A percentile compares a stretch with the other conserved stretches of the same genome.
These are phyloP conservation scores for Microtus californicus DNA, from an alignment of 2,797 vertebrate species.

Conservation along the genomic window DNA sequence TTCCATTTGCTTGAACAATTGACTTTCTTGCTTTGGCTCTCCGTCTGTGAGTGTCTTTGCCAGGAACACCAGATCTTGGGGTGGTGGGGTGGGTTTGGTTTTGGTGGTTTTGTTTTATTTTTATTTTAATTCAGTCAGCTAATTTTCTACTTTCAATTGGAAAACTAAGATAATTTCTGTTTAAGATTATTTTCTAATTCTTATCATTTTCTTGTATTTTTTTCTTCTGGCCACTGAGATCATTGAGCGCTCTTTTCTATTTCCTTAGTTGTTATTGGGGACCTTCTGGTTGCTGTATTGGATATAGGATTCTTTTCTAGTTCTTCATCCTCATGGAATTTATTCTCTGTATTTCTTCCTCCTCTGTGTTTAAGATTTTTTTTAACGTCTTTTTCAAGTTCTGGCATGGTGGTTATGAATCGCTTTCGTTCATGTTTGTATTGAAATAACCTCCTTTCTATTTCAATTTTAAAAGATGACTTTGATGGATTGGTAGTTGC, in stretches of 20 bases:
- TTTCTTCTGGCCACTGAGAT: not conserved
- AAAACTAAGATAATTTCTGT: not conserved
- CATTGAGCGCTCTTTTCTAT: not conserved
- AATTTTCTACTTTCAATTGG: not conserved
- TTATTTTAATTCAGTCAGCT: not conserved
- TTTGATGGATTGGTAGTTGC: not conserved
- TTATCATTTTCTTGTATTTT: not conserved
- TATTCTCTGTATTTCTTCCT: not conserved
- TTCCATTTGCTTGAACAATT: not conserved
- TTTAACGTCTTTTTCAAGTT: not conserved
- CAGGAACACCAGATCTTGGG: not conserved
- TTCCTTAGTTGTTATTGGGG: not conserved
- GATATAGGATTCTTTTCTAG: not conserved
- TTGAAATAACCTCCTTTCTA: not conserved
- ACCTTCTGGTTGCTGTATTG: not conserved
- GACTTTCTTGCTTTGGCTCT: not conserved
- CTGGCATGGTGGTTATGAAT: not conserved
- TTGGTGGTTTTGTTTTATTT: not conserved
- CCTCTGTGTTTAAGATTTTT: not conserved
- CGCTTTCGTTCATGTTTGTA: not conserved
- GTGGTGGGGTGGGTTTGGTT: not conserved
- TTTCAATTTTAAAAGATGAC: not conserved
- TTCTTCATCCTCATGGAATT: not conserved
- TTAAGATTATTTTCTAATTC: not conserved
- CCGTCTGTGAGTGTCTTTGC: not conserved